Base-by-base conservation (phyloP, 2,797 vertebrate species). In the Tauraco hartlaubi region DNA sequence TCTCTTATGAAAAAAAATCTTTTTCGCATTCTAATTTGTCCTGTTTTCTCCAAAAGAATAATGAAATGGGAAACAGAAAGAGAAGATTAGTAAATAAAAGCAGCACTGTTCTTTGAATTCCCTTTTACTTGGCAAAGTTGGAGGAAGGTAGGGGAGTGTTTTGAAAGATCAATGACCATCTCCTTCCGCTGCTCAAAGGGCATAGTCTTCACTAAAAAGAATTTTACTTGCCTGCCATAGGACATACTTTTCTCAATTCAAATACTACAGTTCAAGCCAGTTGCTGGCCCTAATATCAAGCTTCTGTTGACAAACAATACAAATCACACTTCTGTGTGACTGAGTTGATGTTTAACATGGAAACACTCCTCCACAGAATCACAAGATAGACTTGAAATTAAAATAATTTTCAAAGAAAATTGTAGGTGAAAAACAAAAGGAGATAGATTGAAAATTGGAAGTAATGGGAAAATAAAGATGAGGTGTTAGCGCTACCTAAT, bases 381-480 rank as follows among this genome's bases (percentile, higher is more conserved):
- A 87, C 49, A 96, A 96, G 90, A 86, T 64, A 96, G 63, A 52
- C 61, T 94, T 96, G 88, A 96, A 98, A 97, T 97, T 97, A 92
- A 95, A 97, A 93, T 80, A 61, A 92, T 95, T 96, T 96, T 90
- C 96, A 91, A 95, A 92, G 81, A 71, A 96, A 95, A 68, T 78
- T 88, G 83, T 91, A 94, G 73, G 72, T 94, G 74, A 96, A 94
- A 97, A 97, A 96, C 92, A 97, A 97, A 97, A 96, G 84, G 62
- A 92, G 77, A 91, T 85, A 95, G 94, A 98, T 82, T 93, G 93
- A 94, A 98, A 97, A 98, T 90, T 97, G 75, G 83, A 95, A 93
- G 85, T 95, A 93, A 97, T 92, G 89, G 93, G 87, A 98, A 97
- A 98, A 98, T 96, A 97, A 98, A 97, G 90, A 95, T 64, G 84